phyloP scores from a whole-genome alignment of 2,113 vertebrate genomes.

The Otolemur garnettii region DNA sequence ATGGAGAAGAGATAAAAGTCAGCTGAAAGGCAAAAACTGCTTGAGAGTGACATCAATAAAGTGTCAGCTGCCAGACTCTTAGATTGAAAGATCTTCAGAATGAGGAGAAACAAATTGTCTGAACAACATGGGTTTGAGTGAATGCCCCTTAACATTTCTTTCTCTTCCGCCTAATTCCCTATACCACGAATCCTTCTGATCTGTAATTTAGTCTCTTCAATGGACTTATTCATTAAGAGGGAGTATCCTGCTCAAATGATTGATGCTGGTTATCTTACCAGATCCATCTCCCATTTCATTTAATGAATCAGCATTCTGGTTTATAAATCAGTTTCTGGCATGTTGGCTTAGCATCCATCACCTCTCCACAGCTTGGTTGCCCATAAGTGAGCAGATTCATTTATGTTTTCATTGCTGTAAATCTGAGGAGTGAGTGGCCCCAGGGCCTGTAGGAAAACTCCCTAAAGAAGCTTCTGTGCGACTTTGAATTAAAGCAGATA shows the following conservation, averaged over 20 bases:
- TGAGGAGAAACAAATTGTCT: neutral
- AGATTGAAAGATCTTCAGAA: neutral
- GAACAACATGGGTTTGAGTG: neutral
- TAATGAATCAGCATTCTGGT: conserved; percentile 75
- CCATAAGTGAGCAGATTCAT: conserved; percentile 61
- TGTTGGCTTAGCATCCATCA: conserved; percentile 69
- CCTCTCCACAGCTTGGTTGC: conserved; percentile 26
- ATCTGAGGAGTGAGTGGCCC: conserved; percentile 34
- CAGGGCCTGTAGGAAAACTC: conserved; percentile 42
- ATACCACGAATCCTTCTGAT: conserved; percentile 15
- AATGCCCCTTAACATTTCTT: conserved; percentile 5
- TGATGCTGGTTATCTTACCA: conserved; percentile 71
- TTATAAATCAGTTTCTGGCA: conserved; percentile 75
- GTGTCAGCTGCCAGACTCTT: neutral
- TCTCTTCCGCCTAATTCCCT: conserved; percentile 10
- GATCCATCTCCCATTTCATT: conserved; percentile 72
- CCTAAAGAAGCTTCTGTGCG: conserved; percentile 28
- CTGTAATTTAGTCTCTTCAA: conserved; percentile 52
- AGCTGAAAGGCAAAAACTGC: conserved; percentile 13
- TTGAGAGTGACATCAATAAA: conserved; percentile 21
- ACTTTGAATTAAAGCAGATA: conserved; percentile 43
- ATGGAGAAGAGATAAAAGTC: conserved; percentile 42
- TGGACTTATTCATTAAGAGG: conserved; percentile 67
- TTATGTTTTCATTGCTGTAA: conserved; percentile 65
- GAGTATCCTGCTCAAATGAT: conserved; percentile 70